Evolutionary conservation across 2,888 invertebrate species (phyloP).

Genomic region (Drosophila leonis): DNA sequence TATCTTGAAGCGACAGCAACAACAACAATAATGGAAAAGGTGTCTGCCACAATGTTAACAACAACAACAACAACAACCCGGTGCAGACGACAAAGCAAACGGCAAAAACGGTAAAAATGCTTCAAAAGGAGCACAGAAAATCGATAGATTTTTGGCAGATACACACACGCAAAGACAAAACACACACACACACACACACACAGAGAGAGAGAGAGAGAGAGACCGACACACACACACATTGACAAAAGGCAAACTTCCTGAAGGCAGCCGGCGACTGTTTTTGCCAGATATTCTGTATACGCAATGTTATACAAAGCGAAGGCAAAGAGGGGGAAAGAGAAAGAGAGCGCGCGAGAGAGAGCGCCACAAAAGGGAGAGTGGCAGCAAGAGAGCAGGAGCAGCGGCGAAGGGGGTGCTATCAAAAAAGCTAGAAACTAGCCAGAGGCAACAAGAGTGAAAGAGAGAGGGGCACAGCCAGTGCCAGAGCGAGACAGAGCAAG

Average conservation of each 20-base stretch:
- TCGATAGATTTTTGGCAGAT: constrained; percentile 75
- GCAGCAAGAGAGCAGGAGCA: neutral
- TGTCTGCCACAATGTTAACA: constrained; percentile 34
- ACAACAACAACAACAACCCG: constrained; percentile 18
- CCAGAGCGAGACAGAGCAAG: neutral
- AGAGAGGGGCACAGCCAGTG: neutral
- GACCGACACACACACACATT: constrained; percentile 12
- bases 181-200: constrained; percentile 11
- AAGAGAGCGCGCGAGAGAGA: neutral
- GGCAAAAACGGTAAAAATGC: constrained; percentile 31
- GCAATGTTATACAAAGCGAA: constrained; percentile 39
- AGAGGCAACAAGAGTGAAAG: neutral
- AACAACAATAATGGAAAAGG: constrained; percentile 32
- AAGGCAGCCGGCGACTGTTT: constrained; percentile 52
- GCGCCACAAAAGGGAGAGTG: constrained; percentile 2
- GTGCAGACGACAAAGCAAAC: constrained; percentile 46
- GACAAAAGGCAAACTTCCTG: constrained; percentile 48
- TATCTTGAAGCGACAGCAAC: constrained; percentile 54
- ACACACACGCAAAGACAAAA: constrained; percentile 39
- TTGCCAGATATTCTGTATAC: constrained; percentile 55
- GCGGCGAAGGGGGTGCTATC: neutral
- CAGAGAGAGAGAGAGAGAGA: neutral
- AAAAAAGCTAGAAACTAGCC: constrained; percentile 6
- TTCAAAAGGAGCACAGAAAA: constrained; percentile 71
- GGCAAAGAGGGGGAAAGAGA: neutral